Evolutionary conservation across 2,113 vertebrate species (phyloP).

Genomic region (Acanthochromis polyacanthus): DNA sequence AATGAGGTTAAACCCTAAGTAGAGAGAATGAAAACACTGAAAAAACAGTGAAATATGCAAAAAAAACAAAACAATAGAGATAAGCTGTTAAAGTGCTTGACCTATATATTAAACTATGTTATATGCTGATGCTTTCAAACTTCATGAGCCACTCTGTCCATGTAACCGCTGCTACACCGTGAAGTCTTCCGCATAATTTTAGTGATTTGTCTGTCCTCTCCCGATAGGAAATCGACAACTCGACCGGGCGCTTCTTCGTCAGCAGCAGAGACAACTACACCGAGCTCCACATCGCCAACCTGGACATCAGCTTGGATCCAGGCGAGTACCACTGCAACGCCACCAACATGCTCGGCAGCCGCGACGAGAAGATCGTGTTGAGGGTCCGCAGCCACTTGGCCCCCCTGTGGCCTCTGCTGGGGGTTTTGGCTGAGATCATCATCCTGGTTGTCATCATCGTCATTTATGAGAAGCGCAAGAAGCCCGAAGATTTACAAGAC

Average conservation of each 20-base stretch:
- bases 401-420: slow-evolving; percentile 96
- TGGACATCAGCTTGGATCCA: slow-evolving; percentile 91
- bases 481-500: slow-evolving; percentile 96
- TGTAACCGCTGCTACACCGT: neutral
- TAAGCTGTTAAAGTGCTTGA: neutral
- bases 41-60: neutral
- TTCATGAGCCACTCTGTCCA: neutral
- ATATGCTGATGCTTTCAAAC: too few species aligned
- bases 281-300: slow-evolving; percentile 90
- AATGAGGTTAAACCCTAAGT: too few species aligned
- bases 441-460: slow-evolving; percentile 97
- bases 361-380: slow-evolving; percentile 86
- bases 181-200: neutral
- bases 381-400: slow-evolving; percentile 96
- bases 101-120: too few species aligned
- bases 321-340: slow-evolving; percentile 96
- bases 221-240: slow-evolving; percentile 90
- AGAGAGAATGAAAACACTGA: neutral
- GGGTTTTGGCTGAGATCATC: slow-evolving; percentile 95
- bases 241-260: slow-evolving; percentile 90
- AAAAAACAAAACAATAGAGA: neutral
- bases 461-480: slow-evolving; percentile 98
- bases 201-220: slow-evolving; percentile 1
- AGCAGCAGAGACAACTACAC: slow-evolving; percentile 94
- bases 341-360: slow-evolving; percentile 88